Evolutionary conservation across 30 jellyfish, hydroid and myxozoan genomes (phyloP).

Genomic region (Aurelia sp.): DNA sequence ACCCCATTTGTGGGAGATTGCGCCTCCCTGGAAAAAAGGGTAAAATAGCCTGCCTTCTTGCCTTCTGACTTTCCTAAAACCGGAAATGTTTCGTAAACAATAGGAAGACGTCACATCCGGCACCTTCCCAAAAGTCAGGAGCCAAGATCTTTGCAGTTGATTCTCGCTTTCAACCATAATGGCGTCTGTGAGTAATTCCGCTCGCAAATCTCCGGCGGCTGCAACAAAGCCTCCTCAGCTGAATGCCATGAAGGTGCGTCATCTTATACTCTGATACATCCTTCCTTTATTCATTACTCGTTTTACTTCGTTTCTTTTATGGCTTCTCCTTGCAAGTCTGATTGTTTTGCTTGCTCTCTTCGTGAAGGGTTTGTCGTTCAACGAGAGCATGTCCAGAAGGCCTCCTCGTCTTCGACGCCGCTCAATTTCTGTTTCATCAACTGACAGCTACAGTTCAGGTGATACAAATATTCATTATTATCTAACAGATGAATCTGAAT

Average conservation of each 20-base stretch:
- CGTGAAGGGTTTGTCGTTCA: constrained; percentile 90
- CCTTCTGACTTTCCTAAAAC: neutral
- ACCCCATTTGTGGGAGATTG: too few relatives aligned
- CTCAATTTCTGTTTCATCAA: constrained; percentile 93
- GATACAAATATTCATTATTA: neutral
- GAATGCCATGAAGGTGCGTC: constrained; percentile 87
- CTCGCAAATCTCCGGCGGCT: constrained; percentile 99
- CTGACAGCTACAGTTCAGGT: constrained; percentile 99
- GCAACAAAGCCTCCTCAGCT: constrained; percentile 96
- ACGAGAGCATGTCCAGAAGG: constrained; percentile 91
- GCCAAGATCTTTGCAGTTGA: too few relatives aligned
- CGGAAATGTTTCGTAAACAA: constrained; percentile 10
- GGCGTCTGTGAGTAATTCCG: constrained; percentile 92
- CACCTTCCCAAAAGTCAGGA: constrained; percentile 17
- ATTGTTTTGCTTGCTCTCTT: constrained; percentile 30
- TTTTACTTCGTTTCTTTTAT: too few relatives aligned
- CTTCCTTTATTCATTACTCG: constrained; percentile 39
- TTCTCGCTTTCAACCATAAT: constrained; percentile 35
- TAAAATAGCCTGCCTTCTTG: too few relatives aligned
- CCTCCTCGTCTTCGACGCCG: constrained; percentile 94
- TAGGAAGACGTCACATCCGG: constrained; percentile 61
- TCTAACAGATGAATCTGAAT: too few relatives aligned
- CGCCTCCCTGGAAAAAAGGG: too few relatives aligned
- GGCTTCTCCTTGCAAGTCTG: neutral
- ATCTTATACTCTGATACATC: neutral